phyloP scores from a whole-genome alignment of 2,797 vertebrate species.

The Limnodromus scolopaceus region DNA sequence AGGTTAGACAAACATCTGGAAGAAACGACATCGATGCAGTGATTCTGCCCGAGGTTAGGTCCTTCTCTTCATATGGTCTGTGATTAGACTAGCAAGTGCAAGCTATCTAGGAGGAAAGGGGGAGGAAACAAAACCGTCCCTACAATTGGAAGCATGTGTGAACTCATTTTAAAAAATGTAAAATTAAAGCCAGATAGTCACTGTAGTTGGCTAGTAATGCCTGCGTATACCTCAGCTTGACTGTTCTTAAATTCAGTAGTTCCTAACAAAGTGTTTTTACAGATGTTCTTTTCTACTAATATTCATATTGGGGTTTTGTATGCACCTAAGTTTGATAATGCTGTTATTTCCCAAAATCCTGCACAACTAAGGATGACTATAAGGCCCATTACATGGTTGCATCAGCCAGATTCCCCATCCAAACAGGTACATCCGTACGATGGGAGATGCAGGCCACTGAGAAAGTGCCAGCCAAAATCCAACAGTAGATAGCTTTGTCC shows the following conservation, averaged over 20 bases:
- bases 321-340: background rate
- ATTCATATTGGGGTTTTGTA: background rate
- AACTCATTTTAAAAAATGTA: background rate
- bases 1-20: conserved; percentile 10
- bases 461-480: background rate
- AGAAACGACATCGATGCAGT: background rate
- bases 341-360: background rate
- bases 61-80: background rate
- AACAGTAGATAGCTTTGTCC: background rate
- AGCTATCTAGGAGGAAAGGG: conserved; percentile 10
- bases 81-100: conserved; percentile 44
- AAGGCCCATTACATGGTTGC: background rate
- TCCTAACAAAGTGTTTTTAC: background rate
- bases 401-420: background rate
- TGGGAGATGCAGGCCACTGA: background rate
- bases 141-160: conserved; percentile 66
- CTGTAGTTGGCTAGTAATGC: background rate
- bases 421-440: background rate
- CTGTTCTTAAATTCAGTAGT: background rate
- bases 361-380: background rate
- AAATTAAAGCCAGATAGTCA: conserved; percentile 49
- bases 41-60: conserved; percentile 18
- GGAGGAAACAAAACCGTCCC: conserved; percentile 13
- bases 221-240: background rate
- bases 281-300: background rate